phyloP scores from a whole-genome alignment of 2,888 invertebrate genomes.

The Nymphalis urticae region DNA sequence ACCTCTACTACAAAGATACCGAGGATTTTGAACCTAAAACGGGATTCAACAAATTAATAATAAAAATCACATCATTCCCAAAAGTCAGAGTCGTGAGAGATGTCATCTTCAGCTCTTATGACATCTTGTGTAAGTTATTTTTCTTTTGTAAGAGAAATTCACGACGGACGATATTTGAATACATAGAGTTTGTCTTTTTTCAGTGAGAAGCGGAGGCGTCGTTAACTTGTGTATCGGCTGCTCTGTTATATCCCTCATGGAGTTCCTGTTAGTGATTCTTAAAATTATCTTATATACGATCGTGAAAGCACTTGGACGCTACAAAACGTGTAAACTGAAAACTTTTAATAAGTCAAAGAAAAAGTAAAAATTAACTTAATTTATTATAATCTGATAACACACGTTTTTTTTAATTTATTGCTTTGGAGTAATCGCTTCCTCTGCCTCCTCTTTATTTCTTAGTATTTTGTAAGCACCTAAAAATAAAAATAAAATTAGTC shows the following conservation, averaged over 20 bases:
- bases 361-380: too few species aligned
- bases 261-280: slow-evolving; percentile 53
- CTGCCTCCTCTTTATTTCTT: too few species aligned
- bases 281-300: slow-evolving; percentile 50
- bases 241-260: slow-evolving; percentile 68
- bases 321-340: not conserved
- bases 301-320: slow-evolving; percentile 16
- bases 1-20: slow-evolving; percentile 60
- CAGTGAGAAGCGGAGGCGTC: slow-evolving; percentile 69
- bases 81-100: slow-evolving; percentile 85
- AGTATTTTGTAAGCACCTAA: too few species aligned
- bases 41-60: slow-evolving; percentile 53
- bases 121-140: slow-evolving; percentile 83
- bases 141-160: not conserved
- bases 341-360: too few species aligned
- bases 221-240: slow-evolving; percentile 69
- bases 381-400: too few species aligned
- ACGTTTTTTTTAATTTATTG: too few species aligned
- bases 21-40: slow-evolving; percentile 52
- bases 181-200: slow-evolving; percentile 38
- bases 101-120: slow-evolving; percentile 86
- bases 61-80: slow-evolving; percentile 84
- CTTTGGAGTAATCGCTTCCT: too few species aligned
- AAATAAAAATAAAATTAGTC: too few species aligned
- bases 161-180: not conserved